A percentile compares a stretch with the other conserved stretches of the same genome.
phyloP scores from a whole-genome alignment of 2,113 vertebrate species.

The Actenoides hombroni region DNA sequence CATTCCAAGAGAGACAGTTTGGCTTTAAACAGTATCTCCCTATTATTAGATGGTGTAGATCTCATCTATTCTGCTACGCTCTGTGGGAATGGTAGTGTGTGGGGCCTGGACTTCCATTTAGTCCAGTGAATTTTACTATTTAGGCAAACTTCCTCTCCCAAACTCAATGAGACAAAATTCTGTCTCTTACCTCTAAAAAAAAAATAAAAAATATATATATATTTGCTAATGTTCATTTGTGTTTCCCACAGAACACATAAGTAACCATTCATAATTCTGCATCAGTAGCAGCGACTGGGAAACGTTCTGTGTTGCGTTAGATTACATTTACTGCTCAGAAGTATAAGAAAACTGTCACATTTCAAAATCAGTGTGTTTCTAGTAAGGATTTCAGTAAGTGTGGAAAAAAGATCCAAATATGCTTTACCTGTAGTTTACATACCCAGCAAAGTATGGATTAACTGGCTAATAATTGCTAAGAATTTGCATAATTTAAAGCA shows the following conservation, averaged over 20 bases:
- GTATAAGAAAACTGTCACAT: neutral
- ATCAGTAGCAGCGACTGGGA: neutral
- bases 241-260: neutral
- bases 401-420: neutral
- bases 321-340: neutral
- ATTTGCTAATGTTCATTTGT: neutral
- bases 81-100: neutral
- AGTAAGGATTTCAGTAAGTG: neutral
- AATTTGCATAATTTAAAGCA: neutral
- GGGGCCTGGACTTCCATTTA: neutral
- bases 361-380: neutral
- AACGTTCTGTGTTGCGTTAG: neutral
- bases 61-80: neutral
- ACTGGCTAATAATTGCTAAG: neutral
- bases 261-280: neutral
- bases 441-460: neutral
- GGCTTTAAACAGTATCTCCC: neutral
- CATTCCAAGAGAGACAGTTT: neutral
- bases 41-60: neutral
- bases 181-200: neutral
- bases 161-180: neutral
- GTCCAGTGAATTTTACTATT: neutral
- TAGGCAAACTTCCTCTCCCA: neutral
- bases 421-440: neutral
- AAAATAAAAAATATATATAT: neutral